phyloP scores from a whole-genome alignment of 2,888 invertebrate species.

The Spatulosminthurus flaviceps region DNA sequence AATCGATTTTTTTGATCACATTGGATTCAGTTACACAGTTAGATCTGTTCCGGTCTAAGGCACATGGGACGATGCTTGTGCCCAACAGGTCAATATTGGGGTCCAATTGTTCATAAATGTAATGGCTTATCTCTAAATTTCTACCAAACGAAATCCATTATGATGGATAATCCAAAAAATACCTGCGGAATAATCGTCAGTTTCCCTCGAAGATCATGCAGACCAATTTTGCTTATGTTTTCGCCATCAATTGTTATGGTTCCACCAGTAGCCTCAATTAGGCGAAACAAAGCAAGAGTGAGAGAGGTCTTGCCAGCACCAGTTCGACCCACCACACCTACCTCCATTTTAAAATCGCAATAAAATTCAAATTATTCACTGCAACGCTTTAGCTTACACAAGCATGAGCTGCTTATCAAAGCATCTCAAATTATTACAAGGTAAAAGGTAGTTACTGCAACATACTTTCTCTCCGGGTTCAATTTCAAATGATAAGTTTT shows the following conservation, averaged over 20 bases:
- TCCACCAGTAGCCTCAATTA: constrained; percentile 85
- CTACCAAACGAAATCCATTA: neutral
- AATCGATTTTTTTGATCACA: too few species aligned
- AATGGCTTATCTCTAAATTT: neutral
- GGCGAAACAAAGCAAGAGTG: constrained; percentile 81
- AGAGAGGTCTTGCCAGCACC: constrained; percentile 67
- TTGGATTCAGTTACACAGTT: too few species aligned
- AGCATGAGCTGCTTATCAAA: neutral
- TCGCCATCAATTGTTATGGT: constrained; percentile 84
- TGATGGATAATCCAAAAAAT: neutral
- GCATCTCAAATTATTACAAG: neutral
- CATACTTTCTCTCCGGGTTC: constrained; percentile 67
- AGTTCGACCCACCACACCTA: constrained; percentile 71
- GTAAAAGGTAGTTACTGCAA: neutral
- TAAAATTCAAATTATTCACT: too few species aligned
- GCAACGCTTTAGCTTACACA: neutral
- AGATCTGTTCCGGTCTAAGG: too few species aligned
- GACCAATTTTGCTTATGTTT: constrained; percentile 81
- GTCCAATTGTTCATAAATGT: neutral
- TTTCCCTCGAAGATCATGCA: constrained; percentile 84
- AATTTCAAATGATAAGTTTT: constrained; percentile 66
- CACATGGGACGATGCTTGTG: too few species aligned
- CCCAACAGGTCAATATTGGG: too few species aligned
- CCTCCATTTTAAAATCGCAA: too few species aligned
- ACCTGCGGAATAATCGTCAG: constrained; percentile 78